phyloP scores from a whole-genome alignment of 2,113 vertebrate species.

The Oryzias celebensis region DNA sequence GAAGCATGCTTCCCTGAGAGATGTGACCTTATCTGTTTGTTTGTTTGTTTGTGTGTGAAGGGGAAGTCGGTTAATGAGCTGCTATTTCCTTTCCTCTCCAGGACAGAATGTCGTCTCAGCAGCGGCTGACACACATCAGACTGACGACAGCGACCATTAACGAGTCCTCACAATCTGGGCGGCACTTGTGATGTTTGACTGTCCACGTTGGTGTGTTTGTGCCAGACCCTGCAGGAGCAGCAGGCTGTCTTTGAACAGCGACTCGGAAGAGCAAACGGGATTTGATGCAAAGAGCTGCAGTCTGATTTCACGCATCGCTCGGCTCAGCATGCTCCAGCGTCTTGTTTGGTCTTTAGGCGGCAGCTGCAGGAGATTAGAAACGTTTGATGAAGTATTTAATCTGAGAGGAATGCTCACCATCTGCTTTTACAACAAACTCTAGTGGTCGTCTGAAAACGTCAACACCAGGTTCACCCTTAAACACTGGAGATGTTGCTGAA shows the following conservation, averaged over 20 bases:
- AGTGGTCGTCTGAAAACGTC: too few relatives aligned
- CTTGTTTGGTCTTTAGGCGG: conserved; percentile 4
- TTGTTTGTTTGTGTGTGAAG: conserved; percentile 12
- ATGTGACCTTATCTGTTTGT: background rate
- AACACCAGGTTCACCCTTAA: too few relatives aligned
- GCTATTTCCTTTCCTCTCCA: conserved; percentile 47
- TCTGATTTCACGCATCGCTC: conserved; percentile 20
- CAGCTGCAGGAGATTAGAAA: conserved; percentile 1
- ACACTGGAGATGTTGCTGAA: too few relatives aligned
- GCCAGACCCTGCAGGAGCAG: conserved; percentile 15
- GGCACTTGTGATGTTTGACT: conserved; percentile 10
- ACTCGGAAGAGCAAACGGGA: conserved; percentile 19
- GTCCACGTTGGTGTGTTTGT: background rate
- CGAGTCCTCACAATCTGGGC: conserved; percentile 31
- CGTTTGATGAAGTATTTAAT: background rate
- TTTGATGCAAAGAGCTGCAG: conserved; percentile 2
- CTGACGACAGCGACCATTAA: conserved; percentile 46
- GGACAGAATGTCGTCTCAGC: conserved; percentile 51
- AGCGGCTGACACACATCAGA: conserved; percentile 44
- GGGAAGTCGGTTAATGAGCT: conserved; percentile 43
- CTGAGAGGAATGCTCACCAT: background rate
- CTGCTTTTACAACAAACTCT: background rate
- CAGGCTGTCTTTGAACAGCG: conserved; percentile 18
- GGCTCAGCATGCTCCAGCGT: conserved; percentile 1
- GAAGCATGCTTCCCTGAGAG: too few relatives aligned